phyloP scores from a whole-genome alignment of 2,797 vertebrate species.

The Diplodus sargus region DNA sequence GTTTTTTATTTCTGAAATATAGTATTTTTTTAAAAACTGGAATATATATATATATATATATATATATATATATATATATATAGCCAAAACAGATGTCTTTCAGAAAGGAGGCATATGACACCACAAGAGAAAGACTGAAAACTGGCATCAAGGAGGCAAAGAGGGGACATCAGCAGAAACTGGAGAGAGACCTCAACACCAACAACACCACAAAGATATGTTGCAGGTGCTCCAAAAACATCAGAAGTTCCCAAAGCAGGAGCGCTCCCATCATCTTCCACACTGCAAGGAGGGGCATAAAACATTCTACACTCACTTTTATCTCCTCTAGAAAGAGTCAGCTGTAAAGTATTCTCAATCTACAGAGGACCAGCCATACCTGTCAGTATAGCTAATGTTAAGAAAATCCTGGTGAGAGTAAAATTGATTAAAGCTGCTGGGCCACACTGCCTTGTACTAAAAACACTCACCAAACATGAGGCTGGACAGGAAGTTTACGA shows the following conservation, averaged over 20 bases:
- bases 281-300: too few relatives aligned
- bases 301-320: too few relatives aligned
- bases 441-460: too few relatives aligned
- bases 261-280: background rate
- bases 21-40: too few relatives aligned
- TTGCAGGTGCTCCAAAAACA: background rate
- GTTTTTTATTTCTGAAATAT: too few relatives aligned
- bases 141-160: background rate
- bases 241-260: background rate
- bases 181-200: background rate
- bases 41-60: too few relatives aligned
- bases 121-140: background rate
- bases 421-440: too few relatives aligned
- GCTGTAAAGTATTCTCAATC: background rate
- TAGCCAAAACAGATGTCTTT: background rate
- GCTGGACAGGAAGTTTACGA: too few relatives aligned
- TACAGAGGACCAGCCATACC: background rate
- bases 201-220: background rate
- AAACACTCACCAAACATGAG: too few relatives aligned
- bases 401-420: background rate
- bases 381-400: too few relatives aligned
- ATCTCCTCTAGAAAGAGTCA: too few relatives aligned
- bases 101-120: background rate
- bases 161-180: background rate
- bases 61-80: too few relatives aligned